Evolutionary conservation across 2,797 vertebrate genomes (phyloP).

Genomic region (Hozukius guyotensis): DNA sequence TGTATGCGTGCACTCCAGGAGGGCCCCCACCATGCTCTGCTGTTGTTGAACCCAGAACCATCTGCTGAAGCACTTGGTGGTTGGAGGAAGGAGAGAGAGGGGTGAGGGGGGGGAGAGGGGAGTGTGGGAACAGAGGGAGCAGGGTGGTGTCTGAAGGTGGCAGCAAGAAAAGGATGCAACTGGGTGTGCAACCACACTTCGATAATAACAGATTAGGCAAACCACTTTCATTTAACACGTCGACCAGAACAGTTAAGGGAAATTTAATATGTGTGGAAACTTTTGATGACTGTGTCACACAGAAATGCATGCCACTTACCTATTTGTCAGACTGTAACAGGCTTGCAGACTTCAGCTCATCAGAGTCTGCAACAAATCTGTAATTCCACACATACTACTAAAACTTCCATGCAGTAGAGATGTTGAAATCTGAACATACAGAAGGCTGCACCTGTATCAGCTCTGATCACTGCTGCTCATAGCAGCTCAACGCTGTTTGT

Average conservation of each 20-base stretch:
- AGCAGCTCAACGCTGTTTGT: background rate
- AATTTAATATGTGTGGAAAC: background rate
- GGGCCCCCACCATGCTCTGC: slow-evolving; percentile 64
- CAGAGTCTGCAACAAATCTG: background rate
- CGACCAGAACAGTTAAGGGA: background rate
- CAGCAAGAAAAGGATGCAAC: background rate
- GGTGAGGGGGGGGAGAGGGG: slow-evolving; percentile 7
- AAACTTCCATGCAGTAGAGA: background rate
- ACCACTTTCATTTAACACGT: background rate
- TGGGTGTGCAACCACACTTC: background rate
- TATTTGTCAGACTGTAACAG: background rate
- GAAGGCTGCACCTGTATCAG: background rate
- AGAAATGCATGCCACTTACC: background rate
- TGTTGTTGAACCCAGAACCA: slow-evolving; percentile 72
- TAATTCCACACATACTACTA: background rate
- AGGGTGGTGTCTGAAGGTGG: slow-evolving; percentile 3
- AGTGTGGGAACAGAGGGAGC: slow-evolving; percentile 39
- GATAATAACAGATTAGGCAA: background rate
- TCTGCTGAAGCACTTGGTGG: slow-evolving; percentile 82
- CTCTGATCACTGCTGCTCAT: background rate
- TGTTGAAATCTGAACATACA: too few relatives aligned
- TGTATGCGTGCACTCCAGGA: slow-evolving; percentile 68
- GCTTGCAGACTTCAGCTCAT: background rate
- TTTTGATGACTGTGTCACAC: background rate
- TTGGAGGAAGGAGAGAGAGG: slow-evolving; percentile 26